These are phyloP conservation scores for Sebastolobus altivelis DNA, from an alignment of 2,797 vertebrate genomes.

Conservation along the genomic window DNA sequence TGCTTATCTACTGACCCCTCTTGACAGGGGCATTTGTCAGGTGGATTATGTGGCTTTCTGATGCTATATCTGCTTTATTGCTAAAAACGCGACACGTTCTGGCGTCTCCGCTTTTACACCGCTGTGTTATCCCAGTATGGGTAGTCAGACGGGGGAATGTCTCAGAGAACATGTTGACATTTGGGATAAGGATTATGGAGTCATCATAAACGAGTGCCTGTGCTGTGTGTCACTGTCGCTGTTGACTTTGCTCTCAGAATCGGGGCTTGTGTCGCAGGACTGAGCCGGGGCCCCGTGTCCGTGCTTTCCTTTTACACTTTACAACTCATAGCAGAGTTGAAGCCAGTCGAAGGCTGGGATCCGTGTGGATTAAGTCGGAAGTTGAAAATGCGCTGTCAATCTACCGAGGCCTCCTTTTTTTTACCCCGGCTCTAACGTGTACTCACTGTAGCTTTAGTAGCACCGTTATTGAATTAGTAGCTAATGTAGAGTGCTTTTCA, in stretches of 20 bases:
- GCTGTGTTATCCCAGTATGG: constrained; percentile 51
- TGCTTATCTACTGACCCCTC: constrained; percentile 69
- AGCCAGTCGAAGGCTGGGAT: constrained; percentile 52
- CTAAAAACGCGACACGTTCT: constrained; percentile 62
- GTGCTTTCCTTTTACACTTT: constrained; percentile 58
- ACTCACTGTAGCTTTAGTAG: constrained; percentile 46
- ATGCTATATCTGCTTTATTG: constrained; percentile 62
- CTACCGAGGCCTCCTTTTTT: constrained; percentile 43
- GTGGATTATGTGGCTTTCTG: constrained; percentile 69
- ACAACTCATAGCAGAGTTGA: constrained; percentile 45
- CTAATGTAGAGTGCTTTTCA: constrained; percentile 54
- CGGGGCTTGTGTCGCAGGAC: constrained; percentile 61
- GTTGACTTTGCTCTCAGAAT: constrained; percentile 77
- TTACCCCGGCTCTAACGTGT: constrained; percentile 42
- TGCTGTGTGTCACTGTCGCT: constrained; percentile 71
- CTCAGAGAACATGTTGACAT: constrained; percentile 82
- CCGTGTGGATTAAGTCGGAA: constrained; percentile 65
- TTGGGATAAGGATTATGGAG: constrained; percentile 82
- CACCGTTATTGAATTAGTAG: constrained; percentile 51
- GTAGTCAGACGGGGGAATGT: constrained; percentile 56
- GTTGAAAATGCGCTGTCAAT: constrained; percentile 66
- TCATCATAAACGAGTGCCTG: constrained; percentile 75
- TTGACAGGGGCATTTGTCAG: constrained; percentile 73
- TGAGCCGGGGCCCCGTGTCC: constrained; percentile 50
- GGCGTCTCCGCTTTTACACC: constrained; percentile 39